Evolutionary conservation across 2,797 vertebrate genomes (phyloP).

Genomic region (Sebastes paucispinis): DNA sequence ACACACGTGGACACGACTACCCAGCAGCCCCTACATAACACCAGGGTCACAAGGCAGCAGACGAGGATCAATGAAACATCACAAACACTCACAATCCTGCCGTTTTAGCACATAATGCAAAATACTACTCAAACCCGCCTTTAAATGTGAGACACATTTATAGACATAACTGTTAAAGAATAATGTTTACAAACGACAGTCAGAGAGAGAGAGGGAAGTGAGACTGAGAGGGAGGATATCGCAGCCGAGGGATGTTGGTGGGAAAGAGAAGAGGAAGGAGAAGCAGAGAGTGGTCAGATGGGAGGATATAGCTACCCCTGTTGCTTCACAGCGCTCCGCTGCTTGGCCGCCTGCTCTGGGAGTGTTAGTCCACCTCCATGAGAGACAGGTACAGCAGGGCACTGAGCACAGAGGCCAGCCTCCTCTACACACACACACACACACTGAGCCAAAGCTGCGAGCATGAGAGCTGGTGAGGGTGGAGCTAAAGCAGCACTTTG

Average conservation of each 20-base stretch:
- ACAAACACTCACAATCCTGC: slow-evolving; percentile 13
- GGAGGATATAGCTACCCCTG: slow-evolving; percentile 75
- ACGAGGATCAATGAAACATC: slow-evolving; percentile 31
- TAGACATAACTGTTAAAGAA: not conserved
- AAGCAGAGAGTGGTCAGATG: slow-evolving; percentile 57
- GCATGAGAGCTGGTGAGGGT: slow-evolving; percentile 54
- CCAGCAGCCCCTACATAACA: slow-evolving; percentile 24
- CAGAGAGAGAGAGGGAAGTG: slow-evolving; percentile 40
- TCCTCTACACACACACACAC: slow-evolving; percentile 55
- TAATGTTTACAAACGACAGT: not conserved
- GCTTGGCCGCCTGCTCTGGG: slow-evolving; percentile 73
- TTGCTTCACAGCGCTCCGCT: slow-evolving; percentile 69
- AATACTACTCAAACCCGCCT: not conserved
- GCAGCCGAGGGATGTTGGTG: slow-evolving; percentile 37
- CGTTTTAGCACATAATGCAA: slow-evolving; percentile 5
- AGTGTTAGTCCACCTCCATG: slow-evolving; percentile 79
- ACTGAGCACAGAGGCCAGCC: slow-evolving; percentile 72
- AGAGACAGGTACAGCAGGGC: slow-evolving; percentile 82
- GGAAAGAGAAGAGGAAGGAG: slow-evolving; percentile 61
- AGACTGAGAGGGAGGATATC: slow-evolving; percentile 48
- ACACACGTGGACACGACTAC: slow-evolving; percentile 18
- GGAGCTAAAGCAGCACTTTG: slow-evolving; percentile 69
- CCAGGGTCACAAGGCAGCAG: slow-evolving; percentile 47
- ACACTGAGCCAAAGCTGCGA: slow-evolving; percentile 44
- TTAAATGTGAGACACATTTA: not conserved